Base-by-base conservation (phyloP, 2,888 invertebrate species). In the Sylvicola cinctus region DNA sequence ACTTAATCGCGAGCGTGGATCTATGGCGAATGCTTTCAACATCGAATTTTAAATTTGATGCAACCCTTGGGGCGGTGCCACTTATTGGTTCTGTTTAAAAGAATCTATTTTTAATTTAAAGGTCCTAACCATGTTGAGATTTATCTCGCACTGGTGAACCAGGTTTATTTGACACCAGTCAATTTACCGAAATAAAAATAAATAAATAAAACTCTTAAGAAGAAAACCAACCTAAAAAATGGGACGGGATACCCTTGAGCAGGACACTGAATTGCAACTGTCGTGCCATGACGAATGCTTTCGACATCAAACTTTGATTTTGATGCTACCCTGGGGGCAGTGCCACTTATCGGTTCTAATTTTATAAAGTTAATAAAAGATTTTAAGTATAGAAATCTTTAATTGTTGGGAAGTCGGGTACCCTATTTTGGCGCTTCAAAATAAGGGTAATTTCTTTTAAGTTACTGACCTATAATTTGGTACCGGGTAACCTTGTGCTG, bases 191-290 rank as follows among this genome's bases (percentile, higher is more conserved):
- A 20, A 20, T 8, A 20, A 20, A 20, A 20, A 20, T 20, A n/a
- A n/a, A n/a, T n/a, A n/a, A n/a, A n/a, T n/a, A n/a, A n/a, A n/a
- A n/a, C n/a, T n/a, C n/a, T 20, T 4, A 20, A 20, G 20, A 20
- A 8, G 4, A 20, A 27, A 41, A 34, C 41, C 62, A 68, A 79
- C 76, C 75, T 71, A 66, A 74, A 72, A 46, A 64, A 56, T 46
- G 78, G 77, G 45, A 75, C 70, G 37, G 78, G 78, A 60, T 68
- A 79, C 16, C 74, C 76, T 58, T 78, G 78, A 29, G 77, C 76
- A 38, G 76, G 77, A 52, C 79, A 79, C 46, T 74, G 56, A 42
- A 79, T 59, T 10, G 75, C 72, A 46, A 74, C 60, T 48, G 63
- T 67, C 43, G 53, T 54, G 38, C 56, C 56, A 43, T 62, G 50